Base-by-base conservation (phyloP, 2,888 invertebrate species). In the Drosophila conformis region DNA sequence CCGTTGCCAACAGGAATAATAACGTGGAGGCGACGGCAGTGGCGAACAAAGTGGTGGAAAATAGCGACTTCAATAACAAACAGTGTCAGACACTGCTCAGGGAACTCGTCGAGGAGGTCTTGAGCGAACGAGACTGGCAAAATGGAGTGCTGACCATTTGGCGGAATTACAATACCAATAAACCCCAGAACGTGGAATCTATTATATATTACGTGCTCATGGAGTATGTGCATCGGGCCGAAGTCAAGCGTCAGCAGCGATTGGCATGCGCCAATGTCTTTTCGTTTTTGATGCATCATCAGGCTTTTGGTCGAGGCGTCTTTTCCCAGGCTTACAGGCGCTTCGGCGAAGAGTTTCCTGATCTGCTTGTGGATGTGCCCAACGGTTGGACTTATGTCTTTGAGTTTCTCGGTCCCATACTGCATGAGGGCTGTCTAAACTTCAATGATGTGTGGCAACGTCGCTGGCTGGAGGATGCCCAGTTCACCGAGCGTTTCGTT, bases 321-420 rank as follows among this genome's bases (percentile, higher is more conserved):
- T 92, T 92, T 69, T 70, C 25, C 1, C 76, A 84, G 52, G 91
- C 89, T 0, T 92, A 92, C 52, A 63, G 60, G 0, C 83, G 82
- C 15, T 92, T 92, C 57, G 76, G 75, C 13, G 82, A 87, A 8
- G 89, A 86, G 2, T 85, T 91, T 48, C 77, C 83, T 4, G 92
- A 92, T 38, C 38, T 92, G 27, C 73, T 92, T 21, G 68, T 91
- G 10, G 92, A 92, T 76, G 91, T 92, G 27, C 92, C 92, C 13
- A 90, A 90, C 21, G 91, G 89, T 4, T 92, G 92, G 91, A 72
- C 78, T 1, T 92, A 91, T 62, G 81, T 91, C 1, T 92, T 92
- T 69, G 88, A 91, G 73, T 92, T 92, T 52, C 57, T 92, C 7
- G 92, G 92, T 0, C 92, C 92, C 0, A 76, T 92, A 0, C 76